phyloP scores from a whole-genome alignment of 1,140 invertebrate genomes.

The Parapsyche elsis region DNA sequence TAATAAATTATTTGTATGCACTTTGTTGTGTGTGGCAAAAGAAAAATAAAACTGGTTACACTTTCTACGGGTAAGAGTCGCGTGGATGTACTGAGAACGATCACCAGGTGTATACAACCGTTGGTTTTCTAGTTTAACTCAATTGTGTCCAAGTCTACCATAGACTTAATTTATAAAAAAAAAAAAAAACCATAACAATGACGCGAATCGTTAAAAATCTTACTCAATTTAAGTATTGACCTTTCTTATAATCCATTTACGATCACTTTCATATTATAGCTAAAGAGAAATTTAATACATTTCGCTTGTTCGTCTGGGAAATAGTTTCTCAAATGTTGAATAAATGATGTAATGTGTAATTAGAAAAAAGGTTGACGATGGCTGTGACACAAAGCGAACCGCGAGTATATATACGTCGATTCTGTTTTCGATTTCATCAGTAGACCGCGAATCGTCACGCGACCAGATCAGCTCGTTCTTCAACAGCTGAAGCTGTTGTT shows the following conservation, averaged over 20 bases:
- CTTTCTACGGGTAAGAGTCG: constrained; percentile 43
- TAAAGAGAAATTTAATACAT: no score
- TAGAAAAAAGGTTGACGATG: constrained; percentile 21
- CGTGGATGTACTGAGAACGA: constrained; percentile 5
- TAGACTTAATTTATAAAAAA: no score
- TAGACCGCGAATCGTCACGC: constrained; percentile 29
- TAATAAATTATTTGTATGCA: constrained; percentile 26
- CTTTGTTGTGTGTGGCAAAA: no score
- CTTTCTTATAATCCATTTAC: no score
- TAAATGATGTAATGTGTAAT: no score
- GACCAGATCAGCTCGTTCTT: neutral
- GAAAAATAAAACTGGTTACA: constrained; percentile 45
- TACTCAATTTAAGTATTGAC: no score
- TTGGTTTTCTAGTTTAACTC: neutral
- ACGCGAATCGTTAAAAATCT: no score
- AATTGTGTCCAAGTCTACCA: no score
- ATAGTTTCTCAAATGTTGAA: no score
- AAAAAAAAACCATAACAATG: no score
- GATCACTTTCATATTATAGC: no score
- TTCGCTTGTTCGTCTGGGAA: no score
- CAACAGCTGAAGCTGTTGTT: neutral
- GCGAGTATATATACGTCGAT: constrained; percentile 52
- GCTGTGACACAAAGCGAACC: neutral
- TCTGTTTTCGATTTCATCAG: constrained; percentile 55
- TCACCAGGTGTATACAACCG: neutral